Evolutionary conservation across 2,888 invertebrate genomes (phyloP).

Genomic region (Andrena chrysosceles): DNA sequence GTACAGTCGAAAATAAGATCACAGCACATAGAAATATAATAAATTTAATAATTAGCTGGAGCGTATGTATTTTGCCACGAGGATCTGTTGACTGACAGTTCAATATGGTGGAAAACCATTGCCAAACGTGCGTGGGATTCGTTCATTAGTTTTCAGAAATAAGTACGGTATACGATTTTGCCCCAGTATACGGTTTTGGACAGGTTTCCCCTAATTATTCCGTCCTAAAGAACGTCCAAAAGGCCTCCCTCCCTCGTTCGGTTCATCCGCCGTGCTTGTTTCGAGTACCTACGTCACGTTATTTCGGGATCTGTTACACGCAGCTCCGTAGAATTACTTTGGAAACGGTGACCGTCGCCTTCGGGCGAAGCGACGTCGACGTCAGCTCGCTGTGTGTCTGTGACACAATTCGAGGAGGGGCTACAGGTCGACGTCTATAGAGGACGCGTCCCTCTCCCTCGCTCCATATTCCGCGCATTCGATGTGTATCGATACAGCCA

Average conservation of each 20-base stretch:
- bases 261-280: constrained; percentile 41
- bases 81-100: too few relatives aligned
- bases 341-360: constrained; percentile 49
- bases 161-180: too few relatives aligned
- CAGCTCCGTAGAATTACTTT: constrained; percentile 19
- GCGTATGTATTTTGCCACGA: too few relatives aligned
- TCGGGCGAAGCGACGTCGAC: constrained; percentile 35
- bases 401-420: constrained; percentile 56
- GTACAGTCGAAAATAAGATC: too few relatives aligned
- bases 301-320: constrained; percentile 39
- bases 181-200: too few relatives aligned
- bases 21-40: too few relatives aligned
- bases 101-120: too few relatives aligned
- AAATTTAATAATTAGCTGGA: too few relatives aligned
- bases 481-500: constrained; percentile 54
- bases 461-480: constrained; percentile 48
- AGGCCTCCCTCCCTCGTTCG: constrained; percentile 2
- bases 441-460: not conserved
- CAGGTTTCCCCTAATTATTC: too few relatives aligned
- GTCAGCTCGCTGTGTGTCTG: not conserved
- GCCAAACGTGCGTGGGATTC: too few relatives aligned
- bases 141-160: too few relatives aligned
- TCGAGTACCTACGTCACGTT: constrained; percentile 33
- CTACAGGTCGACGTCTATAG: constrained; percentile 10
- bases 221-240: constrained; percentile 39